Percentiles rank a stretch among this genome's conserved stretches.
These are phyloP conservation scores for Papilio xuthus DNA, from an alignment of 1,140 invertebrate genomes.

Conservation along the genomic window DNA sequence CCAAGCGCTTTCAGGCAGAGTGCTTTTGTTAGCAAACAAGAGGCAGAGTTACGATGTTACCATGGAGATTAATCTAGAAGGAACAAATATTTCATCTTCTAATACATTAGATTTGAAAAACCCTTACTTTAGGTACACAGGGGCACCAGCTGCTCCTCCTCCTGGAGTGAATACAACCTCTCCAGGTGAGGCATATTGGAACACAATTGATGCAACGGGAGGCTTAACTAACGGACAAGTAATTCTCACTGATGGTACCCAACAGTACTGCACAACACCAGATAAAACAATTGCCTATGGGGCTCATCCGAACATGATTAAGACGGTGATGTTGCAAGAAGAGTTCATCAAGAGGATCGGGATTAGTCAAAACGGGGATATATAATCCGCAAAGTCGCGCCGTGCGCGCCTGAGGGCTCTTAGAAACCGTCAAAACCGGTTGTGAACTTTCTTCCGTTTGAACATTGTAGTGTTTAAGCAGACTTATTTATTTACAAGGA, in stretches of 20 bases:
- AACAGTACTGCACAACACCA: conserved; percentile 73
- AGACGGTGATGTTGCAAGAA: conserved; percentile 80
- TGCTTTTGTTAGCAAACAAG: conserved; percentile 95
- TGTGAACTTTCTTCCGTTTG: conserved; percentile 79
- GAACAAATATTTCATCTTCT: conserved; percentile 89
- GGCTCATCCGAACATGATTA: conserved; percentile 77
- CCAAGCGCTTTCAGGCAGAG: conserved; percentile 93
- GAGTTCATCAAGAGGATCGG: conserved; percentile 81
- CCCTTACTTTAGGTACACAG: conserved; percentile 98
- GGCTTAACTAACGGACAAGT: conserved; percentile 72
- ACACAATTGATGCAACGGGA: conserved; percentile 87
- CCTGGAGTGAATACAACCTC: conserved; percentile 94
- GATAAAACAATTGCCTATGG: conserved; percentile 69
- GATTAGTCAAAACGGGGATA: conserved; percentile 81
- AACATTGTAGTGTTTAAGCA: conserved; percentile 76
- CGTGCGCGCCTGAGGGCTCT: conserved; percentile 77
- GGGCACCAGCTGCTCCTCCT: conserved; percentile 92
- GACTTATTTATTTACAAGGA: conserved; percentile 75
- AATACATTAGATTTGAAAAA: conserved; percentile 99
- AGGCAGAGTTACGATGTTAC: conserved; percentile 99
- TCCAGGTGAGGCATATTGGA: conserved; percentile 96
- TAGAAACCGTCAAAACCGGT: conserved; percentile 77
- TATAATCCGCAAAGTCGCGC: conserved; percentile 77
- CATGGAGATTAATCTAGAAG: conserved; percentile 95
- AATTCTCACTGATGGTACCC: conserved; percentile 70